phyloP scores from a whole-genome alignment of 2,888 invertebrate genomes.

The Ectemnius cavifrons region DNA sequence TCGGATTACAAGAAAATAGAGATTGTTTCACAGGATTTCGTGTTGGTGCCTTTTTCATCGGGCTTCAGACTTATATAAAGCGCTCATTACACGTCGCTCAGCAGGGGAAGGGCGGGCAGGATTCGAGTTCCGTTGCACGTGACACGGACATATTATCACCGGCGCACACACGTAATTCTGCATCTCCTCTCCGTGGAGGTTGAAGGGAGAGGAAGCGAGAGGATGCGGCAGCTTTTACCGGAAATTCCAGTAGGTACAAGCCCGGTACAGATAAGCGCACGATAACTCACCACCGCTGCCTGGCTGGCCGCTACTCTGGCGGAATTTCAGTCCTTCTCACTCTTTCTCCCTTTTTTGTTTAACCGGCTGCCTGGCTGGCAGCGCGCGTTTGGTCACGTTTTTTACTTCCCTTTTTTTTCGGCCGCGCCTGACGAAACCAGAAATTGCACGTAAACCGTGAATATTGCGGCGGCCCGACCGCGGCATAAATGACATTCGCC shows the following conservation, averaged over 20 bases:
- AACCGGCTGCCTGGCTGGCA: no score
- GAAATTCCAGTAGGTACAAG: slow-evolving; percentile 37
- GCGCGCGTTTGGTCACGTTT: not conserved
- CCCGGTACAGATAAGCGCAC: slow-evolving; percentile 39
- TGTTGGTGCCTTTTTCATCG: no score
- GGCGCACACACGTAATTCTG: slow-evolving; percentile 42
- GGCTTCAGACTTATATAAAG: no score
- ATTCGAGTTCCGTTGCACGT: slow-evolving; percentile 42
- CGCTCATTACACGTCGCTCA: no score
- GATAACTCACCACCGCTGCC: slow-evolving; percentile 46
- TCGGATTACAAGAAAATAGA: no score
- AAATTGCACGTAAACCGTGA: slow-evolving; percentile 47
- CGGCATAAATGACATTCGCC: slow-evolving; percentile 23
- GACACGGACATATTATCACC: slow-evolving; percentile 48
- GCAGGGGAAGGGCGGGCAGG: not conserved
- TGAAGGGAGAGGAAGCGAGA: no score
- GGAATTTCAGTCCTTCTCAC: no score
- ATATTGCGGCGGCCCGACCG: slow-evolving; percentile 27
- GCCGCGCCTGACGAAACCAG: slow-evolving; percentile 38
- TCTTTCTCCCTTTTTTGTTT: no score
- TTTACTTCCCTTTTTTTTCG: not conserved
- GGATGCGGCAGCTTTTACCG: slow-evolving; percentile 34
- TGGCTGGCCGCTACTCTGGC: not conserved
- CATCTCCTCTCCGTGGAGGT: slow-evolving; percentile 16
- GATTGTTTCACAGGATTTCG: no score